Percentiles rank a stretch among this genome's conserved stretches.
These are phyloP conservation scores for Cynoglossus semilaevis DNA, from an alignment of 2,113 vertebrate genomes.

Conservation along the genomic window DNA sequence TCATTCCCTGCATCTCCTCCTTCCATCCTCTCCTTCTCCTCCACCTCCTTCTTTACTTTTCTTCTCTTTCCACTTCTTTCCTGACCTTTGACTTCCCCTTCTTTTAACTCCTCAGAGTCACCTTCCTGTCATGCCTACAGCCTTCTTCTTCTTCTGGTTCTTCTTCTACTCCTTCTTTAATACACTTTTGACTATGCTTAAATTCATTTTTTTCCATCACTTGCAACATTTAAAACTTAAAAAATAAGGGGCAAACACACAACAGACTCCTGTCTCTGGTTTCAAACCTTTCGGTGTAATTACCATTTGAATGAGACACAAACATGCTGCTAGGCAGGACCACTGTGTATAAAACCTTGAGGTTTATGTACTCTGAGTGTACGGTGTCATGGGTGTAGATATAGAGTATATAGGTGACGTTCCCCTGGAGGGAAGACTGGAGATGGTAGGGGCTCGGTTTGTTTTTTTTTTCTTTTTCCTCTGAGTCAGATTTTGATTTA, in stretches of 20 bases:
- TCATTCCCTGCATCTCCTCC: slow-evolving; percentile 20
- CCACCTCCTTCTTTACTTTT: slow-evolving; percentile 14
- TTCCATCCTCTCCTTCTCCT: slow-evolving; percentile 26
- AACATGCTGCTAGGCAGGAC: background rate
- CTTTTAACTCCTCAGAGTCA: slow-evolving; percentile 3
- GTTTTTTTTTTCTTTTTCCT: slow-evolving; percentile 31
- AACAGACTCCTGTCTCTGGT: no score
- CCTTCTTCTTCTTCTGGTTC: no score
- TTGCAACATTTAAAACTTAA: no score
- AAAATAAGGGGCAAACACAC: no score
- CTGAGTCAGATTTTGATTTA: slow-evolving; percentile 40
- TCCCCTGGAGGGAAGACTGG: slow-evolving; percentile 13
- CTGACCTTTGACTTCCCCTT: slow-evolving; percentile 19
- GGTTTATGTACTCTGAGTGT: slow-evolving; percentile 2
- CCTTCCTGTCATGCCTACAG: no score
- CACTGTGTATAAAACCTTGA: background rate
- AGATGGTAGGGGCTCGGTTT: slow-evolving; percentile 13
- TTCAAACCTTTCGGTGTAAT: no score
- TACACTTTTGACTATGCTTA: no score
- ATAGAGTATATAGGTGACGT: background rate
- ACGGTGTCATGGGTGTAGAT: slow-evolving; percentile 7
- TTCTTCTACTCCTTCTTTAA: no score
- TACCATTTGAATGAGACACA: background rate
- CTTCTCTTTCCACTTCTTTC: slow-evolving; percentile 22
- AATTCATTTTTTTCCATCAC: no score